Evolutionary conservation across 2,797 vertebrate species (phyloP), one percentile per base, ranked within the genome.

Genomic region (Oreochromis grahami): DNA sequence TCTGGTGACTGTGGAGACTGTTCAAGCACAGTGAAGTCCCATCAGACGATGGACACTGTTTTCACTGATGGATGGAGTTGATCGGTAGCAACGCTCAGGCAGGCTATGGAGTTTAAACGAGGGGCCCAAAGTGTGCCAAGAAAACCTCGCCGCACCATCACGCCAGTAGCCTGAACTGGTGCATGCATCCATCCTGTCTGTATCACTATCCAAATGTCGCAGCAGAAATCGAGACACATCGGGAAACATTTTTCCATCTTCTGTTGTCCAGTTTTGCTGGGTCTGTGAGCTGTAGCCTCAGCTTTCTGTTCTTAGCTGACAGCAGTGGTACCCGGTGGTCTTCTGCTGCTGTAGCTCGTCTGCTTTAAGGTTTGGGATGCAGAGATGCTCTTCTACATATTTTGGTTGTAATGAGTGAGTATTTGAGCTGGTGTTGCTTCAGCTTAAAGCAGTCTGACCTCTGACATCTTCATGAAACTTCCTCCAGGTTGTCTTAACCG

Each of bases 171-270:
- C 26, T 58, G 26, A 26, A 6, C n/a, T 24, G 58, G 17, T 60
- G 58, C 56, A n/a, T 36, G 32, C 17, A 36, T 36, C 32, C 17
- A 36, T 63, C 1, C 58, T 36, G 32, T 60, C 32, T 5, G 58
- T 0, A n/a, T 36, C 58, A 0, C 17, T n/a, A 24, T 24, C n/a
- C 24, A 9, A 68, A 41, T 14, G 60, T 65, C 0, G 7, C 36
- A 41, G 60, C 60, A 41, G 60, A 65, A 65, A 68, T 4, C 14
- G 36, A 24, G 36, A 68, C 1, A 0, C 60, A 4, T 24, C 1
- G 3, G 63, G 36, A 41, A 68, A 9, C n/a, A 2, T 15, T 68
- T 2, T 12, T 21, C 60, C 19, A 21, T 0, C 34, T 14, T 3
- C 13, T 65, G 2, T 2, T 21, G 34, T 14, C 34, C 60, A 38